A percentile compares a stretch with the other conserved stretches of the same genome.
phyloP scores from a whole-genome alignment of 2,113 vertebrate genomes.

The Phaethornis superciliosus region DNA sequence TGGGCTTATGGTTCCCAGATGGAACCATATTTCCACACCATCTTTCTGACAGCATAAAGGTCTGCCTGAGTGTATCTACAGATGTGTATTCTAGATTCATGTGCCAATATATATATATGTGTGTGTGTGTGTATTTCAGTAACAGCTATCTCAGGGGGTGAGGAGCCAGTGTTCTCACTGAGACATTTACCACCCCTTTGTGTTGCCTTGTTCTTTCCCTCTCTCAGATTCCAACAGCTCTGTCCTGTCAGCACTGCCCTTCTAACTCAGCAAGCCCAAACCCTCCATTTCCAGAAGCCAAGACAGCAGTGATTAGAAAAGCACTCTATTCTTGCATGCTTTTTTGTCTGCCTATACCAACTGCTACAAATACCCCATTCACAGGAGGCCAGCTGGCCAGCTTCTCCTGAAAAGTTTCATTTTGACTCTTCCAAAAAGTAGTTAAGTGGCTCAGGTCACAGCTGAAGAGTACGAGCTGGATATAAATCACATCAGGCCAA shows the following conservation, averaged over 20 bases:
- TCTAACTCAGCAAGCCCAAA: neutral
- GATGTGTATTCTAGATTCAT: neutral
- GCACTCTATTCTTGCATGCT: neutral
- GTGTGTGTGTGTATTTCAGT: neutral
- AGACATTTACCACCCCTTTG: neutral
- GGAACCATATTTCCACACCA: neutral
- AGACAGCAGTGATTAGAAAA: neutral
- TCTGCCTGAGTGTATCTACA: neutral
- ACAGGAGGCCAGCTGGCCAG: neutral
- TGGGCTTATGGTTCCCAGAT: neutral
- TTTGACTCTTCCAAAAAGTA: slow-evolving; percentile 6
- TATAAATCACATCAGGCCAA: slow-evolving; percentile 23
- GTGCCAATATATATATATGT: neutral
- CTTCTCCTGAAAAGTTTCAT: neutral
- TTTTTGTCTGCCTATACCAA: neutral
- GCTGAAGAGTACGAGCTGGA: neutral
- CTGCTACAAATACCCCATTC: neutral
- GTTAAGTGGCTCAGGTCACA: neutral
- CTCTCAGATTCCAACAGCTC: neutral
- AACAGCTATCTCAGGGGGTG: neutral
- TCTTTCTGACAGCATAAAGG: neutral
- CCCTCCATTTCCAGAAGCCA: neutral
- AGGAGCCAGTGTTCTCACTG: neutral
- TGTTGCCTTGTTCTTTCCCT: neutral
- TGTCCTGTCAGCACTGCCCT: neutral